Evolutionary conservation across 2,113 vertebrate species (phyloP), one percentile per base, ranked within the genome.

Genomic region (Myanophis thanlyinensis): DNA sequence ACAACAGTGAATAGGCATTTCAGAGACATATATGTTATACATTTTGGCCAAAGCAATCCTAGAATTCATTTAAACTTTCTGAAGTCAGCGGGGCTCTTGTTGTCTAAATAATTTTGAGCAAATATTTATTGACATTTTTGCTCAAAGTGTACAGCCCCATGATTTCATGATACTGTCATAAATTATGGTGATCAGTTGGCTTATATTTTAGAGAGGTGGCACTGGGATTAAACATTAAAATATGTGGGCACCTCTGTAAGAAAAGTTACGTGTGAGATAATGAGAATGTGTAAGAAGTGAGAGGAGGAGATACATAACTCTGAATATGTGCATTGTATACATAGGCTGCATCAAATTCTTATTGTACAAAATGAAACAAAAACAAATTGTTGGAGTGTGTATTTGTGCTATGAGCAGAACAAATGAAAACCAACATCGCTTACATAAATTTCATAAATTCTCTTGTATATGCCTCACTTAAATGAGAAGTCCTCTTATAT

Each of bases 71-170:
- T 85, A 18, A 47, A 52, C 49, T 30, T 88, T 22, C 35, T 40
- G 62, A 94, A 94, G 88, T 85, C 22, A 22, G 73, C 73, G 22
- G 73, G 35, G 73, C 35, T 44, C 9, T 35, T 22, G 18, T 51
- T 51, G 47, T 35, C 15, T 51, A 52, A 51, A 52, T n/a, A 35
- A 35, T 6, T 87, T 51, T 92, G 88, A 23, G 84, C 91, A 91
- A 95, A 54, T 84, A 92, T 67, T 95, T 88, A 88, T 92, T 94
- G 94, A 95, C 94, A 95, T 95, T 96, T 94, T 88, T 54, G 85
- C 92, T 46, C 20, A 27, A 92, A 23, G 92, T 94, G 94, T 67
- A 94, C 94, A 91, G 52, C 51, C 80, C 59, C 35, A 25, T 27
- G 27, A 51, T 87, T 91, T 85, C 4, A 73, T 92, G 49, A 12